Conservation (phyloP, 1,140 invertebrate genomes). For the Drosophila biarmipes region DNA sequence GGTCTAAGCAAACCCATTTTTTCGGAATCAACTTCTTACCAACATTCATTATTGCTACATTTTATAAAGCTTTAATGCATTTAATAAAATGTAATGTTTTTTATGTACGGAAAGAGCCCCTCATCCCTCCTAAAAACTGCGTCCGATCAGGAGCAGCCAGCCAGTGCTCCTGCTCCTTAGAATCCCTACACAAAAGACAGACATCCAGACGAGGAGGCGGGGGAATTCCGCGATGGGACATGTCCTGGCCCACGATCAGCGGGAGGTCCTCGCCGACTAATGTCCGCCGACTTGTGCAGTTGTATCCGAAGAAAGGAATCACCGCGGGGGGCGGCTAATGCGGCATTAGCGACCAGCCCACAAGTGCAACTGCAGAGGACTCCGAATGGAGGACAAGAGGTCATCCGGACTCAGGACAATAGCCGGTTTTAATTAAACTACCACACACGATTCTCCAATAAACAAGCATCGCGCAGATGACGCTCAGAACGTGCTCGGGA, state of each 20-base stretch:
- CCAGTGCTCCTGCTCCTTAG: background rate
- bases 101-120: background rate
- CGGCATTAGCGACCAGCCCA: conserved; percentile 41
- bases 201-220: conserved; percentile 23
- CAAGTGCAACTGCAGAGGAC: conserved; percentile 39
- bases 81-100: too few relatives aligned
- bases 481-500: conserved; percentile 27
- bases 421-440: conserved; percentile 70
- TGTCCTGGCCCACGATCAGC: conserved; percentile 60
- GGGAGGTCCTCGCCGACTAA: conserved; percentile 47
- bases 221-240: conserved; percentile 22
- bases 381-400: conserved; percentile 7
- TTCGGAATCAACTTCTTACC: too few relatives aligned
- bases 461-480: conserved; percentile 47
- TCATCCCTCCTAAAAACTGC: background rate
- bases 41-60: background rate
- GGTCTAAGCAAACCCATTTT: too few relatives aligned
- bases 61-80: background rate
- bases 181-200: conserved; percentile 39
- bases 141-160: conserved; percentile 15
- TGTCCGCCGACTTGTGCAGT: conserved; percentile 39
- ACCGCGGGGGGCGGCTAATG: conserved; percentile 32
- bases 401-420: conserved; percentile 37
- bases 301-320: conserved; percentile 41
- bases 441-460: conserved; percentile 44